Percentiles rank a stretch among this genome's conserved stretches.
Evolutionary conservation across 2,797 vertebrate genomes (phyloP).

Genomic region (Carcharodon carcharias): DNA sequence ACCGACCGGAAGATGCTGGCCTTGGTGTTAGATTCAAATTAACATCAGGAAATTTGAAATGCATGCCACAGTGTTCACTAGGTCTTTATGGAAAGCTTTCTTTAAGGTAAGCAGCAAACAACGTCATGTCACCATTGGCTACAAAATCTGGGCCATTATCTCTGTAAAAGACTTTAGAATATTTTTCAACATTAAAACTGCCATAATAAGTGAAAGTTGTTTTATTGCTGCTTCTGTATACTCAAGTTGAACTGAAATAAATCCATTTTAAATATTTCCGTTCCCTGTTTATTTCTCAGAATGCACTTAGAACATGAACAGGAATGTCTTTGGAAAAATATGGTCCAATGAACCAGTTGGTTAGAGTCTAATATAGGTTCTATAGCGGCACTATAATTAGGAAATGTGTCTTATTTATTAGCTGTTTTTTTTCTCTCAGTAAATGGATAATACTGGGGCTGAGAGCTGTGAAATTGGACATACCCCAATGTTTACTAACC

Average conservation of each 20-base stretch:
- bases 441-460: background rate
- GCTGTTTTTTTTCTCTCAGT: background rate
- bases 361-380: background rate
- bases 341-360: background rate
- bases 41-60: background rate
- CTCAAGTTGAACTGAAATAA: background rate
- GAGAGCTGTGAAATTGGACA: conserved; percentile 21
- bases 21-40: background rate
- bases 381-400: background rate
- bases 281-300: background rate
- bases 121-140: background rate
- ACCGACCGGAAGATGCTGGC: too few relatives aligned
- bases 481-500: background rate
- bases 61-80: background rate
- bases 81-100: background rate
- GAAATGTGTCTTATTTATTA: conserved; percentile 20
- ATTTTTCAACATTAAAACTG: background rate
- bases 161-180: background rate
- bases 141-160: background rate
- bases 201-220: background rate
- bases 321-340: background rate
- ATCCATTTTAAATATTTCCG: background rate
- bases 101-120: background rate
- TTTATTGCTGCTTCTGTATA: background rate
- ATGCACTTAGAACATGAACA: background rate